These are phyloP conservation scores for Cygnus atratus DNA, from an alignment of 2,113 vertebrate genomes.

Conservation along the genomic window DNA sequence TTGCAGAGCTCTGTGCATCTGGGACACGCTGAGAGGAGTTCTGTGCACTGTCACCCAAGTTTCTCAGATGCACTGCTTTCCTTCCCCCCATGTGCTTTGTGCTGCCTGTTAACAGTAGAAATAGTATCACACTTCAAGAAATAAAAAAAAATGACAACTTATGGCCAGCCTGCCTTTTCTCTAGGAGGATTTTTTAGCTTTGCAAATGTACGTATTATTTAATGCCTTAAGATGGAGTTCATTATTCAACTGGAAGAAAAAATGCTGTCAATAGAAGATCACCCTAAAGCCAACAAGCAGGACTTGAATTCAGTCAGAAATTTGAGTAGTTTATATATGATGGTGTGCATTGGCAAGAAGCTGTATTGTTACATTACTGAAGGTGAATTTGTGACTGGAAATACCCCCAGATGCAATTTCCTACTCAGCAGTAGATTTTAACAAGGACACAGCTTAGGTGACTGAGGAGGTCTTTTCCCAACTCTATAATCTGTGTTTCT, in stretches of 20 bases:
- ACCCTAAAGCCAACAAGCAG: neutral
- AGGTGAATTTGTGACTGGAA: neutral
- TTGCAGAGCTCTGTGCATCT: fast-evolving
- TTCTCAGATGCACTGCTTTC: neutral
- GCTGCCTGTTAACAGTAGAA: neutral
- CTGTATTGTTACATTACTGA: neutral
- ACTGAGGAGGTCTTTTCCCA: neutral
- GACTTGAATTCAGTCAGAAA: neutral
- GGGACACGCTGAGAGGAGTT: neutral
- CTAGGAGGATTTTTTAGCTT: neutral
- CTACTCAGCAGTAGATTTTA: neutral
- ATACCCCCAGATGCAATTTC: neutral
- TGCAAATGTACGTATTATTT: neutral
- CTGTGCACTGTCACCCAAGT: neutral
- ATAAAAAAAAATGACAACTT: neutral
- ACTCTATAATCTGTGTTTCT: neutral
- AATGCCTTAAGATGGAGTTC: neutral
- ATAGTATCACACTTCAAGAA: neutral
- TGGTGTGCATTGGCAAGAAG: neutral
- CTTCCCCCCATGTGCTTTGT: neutral
- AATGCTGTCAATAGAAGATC: neutral
- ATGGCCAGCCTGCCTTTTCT: neutral
- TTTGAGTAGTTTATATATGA: neutral
- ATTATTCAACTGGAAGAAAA: neutral
- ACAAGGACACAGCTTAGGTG: neutral